Evolutionary conservation across 2,888 invertebrate genomes (phyloP), one percentile per base, ranked within the genome.

Genomic region (Noctua janthe): DNA sequence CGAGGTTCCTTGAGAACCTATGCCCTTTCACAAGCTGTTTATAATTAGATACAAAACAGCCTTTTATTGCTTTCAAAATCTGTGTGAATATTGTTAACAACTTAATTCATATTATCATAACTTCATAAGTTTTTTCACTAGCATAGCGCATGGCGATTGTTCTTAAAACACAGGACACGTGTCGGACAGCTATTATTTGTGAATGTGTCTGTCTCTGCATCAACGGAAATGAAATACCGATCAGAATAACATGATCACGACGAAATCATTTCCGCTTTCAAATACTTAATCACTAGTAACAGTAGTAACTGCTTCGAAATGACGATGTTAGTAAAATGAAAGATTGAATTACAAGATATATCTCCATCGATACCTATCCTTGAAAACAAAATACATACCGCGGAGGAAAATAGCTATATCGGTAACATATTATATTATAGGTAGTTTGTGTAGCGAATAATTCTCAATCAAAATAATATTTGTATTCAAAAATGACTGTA

Each of bases 81-180:
- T 11, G 8, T 49, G 15, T 29, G 23, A 39, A 85, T 47, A 20
- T 54, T 66, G 15, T 74, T 15, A 72, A 66, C 64, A 59, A 59
- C 0, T n/a, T 62, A n/a, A 43, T 47, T 62, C 59, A 54, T 47
- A 47, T 69, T 69, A 43, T 69, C 47, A 69, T 47, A 69, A 59
- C 43, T 54, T 39, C 11, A 35, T 64, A 56, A 54, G 47, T 69
- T n/a, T 49, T 69, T 54, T 56, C 54, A 73, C 74, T 72, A 69
- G 74, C 72, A 73, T 64, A 51, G 59, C 39, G 71, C 62, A 71
- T 49, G 15, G 49, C 47, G 47, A 17, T 49, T 79, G 47, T 71
- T 75, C n/a, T 88, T 87, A 81, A 75, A 62, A 87, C 78, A 13
- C 88, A 67, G 56, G 64, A 76, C 87, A 87, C 88, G 87, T 87